These are phyloP conservation scores for Rhabditoides inermis DNA, from an alignment of 2,888 invertebrate species.

Conservation along the genomic window DNA sequence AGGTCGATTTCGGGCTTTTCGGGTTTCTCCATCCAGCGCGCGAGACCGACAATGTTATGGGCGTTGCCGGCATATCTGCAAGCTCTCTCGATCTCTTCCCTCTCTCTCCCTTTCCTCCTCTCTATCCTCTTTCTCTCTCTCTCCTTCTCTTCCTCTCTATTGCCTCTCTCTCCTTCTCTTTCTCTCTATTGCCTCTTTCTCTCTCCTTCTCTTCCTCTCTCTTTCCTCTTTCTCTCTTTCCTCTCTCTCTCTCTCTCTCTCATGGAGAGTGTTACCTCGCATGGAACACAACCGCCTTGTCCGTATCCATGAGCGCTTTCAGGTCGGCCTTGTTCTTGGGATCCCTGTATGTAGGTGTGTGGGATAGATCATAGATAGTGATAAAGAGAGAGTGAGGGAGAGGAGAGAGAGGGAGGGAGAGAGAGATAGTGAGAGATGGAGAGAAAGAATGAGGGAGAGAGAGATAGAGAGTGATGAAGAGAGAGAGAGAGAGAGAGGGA, in stretches of 20 bases:
- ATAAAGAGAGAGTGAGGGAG: background rate
- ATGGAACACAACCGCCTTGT: background rate
- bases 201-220: background rate
- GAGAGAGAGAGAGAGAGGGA: slow-evolving; percentile 1
- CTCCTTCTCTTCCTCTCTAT: slow-evolving; percentile 1
- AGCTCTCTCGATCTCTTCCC: too few relatives aligned
- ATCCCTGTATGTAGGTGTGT: background rate
- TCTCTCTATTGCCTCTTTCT: too few relatives aligned
- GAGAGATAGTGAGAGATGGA: too few relatives aligned
- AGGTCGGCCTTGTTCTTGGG: background rate
- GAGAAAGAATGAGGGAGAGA: too few relatives aligned
- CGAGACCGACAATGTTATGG: too few relatives aligned
- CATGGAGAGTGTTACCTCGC: background rate
- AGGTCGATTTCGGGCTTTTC: too few relatives aligned
- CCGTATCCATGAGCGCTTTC: background rate
- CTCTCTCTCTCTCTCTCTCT: too few relatives aligned
- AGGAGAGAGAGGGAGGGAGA: background rate
- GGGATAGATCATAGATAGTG: background rate
- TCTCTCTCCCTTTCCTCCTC: background rate
- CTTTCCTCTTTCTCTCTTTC: background rate
- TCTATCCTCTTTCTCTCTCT: background rate
- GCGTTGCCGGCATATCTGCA: too few relatives aligned
- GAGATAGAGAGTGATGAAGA: too few relatives aligned
- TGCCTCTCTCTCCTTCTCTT: slow-evolving; percentile 1
- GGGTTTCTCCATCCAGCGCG: too few relatives aligned